Conservation (phyloP, 2,888 invertebrate species). For the Archips crataeganus region DNA sequence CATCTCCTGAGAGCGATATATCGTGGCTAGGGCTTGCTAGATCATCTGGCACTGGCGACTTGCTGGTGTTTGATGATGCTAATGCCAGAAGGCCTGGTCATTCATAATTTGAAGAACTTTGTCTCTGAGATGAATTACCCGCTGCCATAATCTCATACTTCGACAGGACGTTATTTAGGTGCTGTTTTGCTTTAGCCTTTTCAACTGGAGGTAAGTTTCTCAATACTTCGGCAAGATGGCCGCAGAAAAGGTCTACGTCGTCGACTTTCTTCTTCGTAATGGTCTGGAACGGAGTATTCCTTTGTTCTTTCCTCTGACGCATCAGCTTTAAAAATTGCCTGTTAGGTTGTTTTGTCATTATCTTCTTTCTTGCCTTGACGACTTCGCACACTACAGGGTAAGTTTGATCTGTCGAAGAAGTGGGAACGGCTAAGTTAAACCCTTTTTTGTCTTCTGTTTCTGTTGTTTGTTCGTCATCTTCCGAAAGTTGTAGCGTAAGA, state of each 20-base stretch:
- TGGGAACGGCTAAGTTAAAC: not conserved
- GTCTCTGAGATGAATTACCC: not conserved
- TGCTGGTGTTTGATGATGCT: not conserved
- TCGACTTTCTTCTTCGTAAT: not conserved
- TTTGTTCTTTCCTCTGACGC: not conserved
- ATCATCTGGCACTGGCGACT: not conserved
- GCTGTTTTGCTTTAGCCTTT: not conserved
- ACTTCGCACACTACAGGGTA: not conserved
- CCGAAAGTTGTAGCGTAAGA: not conserved
- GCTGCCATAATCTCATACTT: conserved; percentile 2
- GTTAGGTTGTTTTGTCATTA: not conserved
- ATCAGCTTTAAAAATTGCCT: not conserved
- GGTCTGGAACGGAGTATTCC: not conserved
- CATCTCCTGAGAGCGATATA: not conserved
- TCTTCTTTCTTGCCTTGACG: not conserved
- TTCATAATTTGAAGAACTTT: not conserved
- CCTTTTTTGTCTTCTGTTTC: not conserved
- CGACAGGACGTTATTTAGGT: not conserved
- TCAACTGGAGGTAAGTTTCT: not conserved
- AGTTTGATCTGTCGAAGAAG: not conserved
- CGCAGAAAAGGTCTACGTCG: not conserved
- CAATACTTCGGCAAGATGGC: not conserved
- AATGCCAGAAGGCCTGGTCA: not conserved
- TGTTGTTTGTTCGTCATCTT: not conserved
- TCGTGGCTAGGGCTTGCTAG: not conserved